Evolutionary conservation across 2,888 invertebrate species (phyloP).

Genomic region (Dasypolia templi): DNA sequence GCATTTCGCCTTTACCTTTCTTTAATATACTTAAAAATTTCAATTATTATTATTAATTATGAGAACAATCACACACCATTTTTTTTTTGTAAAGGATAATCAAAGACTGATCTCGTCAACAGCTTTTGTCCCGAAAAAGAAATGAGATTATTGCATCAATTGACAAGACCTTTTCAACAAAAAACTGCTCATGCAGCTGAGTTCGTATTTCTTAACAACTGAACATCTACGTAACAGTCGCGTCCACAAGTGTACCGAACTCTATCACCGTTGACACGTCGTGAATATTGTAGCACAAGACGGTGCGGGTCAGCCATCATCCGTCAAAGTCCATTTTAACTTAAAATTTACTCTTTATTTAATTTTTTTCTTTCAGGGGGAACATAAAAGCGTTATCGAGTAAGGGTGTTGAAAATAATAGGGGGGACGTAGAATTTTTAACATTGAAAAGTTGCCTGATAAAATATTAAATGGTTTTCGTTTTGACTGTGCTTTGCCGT

Average conservation of each 20-base stretch:
- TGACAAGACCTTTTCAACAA: too few relatives aligned
- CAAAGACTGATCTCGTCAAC: too few relatives aligned
- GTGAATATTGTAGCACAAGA: slow-evolving; percentile 87
- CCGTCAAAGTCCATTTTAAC: slow-evolving; percentile 89
- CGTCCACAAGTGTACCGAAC: slow-evolving; percentile 69
- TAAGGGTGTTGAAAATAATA: slow-evolving; percentile 83
- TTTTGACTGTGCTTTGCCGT: slow-evolving; percentile 69
- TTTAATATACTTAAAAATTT: too few relatives aligned
- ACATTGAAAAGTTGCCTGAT: slow-evolving; percentile 84
- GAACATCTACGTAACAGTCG: slow-evolving; percentile 39
- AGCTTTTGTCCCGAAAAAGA: too few relatives aligned
- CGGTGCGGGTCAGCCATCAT: slow-evolving; percentile 84
- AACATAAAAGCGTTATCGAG: slow-evolving; percentile 88
- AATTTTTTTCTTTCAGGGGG: slow-evolving; percentile 80
- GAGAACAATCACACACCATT: too few relatives aligned
- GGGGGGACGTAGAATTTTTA: slow-evolving; percentile 80
- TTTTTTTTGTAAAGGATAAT: too few relatives aligned
- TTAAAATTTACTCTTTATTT: slow-evolving; percentile 87
- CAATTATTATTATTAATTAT: too few relatives aligned
- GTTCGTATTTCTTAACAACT: slow-evolving; percentile 40
- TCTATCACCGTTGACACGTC: slow-evolving; percentile 78
- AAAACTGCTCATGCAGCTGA: background rate
- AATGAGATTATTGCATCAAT: too few relatives aligned
- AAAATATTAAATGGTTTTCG: slow-evolving; percentile 81
- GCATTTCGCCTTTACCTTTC: too few relatives aligned